Evolutionary conservation across 2,113 vertebrate genomes (phyloP).

Genomic region (Upupa epops): DNA sequence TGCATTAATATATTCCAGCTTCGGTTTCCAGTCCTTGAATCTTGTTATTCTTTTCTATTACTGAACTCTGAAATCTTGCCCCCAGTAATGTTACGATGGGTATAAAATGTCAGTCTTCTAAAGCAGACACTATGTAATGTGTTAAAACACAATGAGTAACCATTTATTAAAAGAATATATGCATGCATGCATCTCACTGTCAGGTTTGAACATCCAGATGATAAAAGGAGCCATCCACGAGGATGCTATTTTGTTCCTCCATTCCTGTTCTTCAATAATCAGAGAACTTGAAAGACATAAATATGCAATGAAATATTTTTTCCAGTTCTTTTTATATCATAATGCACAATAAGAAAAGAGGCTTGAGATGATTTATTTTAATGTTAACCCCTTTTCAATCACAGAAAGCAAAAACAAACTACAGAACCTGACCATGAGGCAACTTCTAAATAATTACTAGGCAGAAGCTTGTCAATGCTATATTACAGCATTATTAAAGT

Average conservation of each 20-base stretch:
- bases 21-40: neutral
- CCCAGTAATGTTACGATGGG: neutral
- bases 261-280: slow-evolving; percentile 32
- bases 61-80: neutral
- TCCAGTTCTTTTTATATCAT: slow-evolving; percentile 21
- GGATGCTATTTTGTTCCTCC: neutral
- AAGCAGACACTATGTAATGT: slow-evolving; percentile 21
- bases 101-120: neutral
- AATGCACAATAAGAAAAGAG: neutral
- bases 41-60: neutral
- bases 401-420: neutral
- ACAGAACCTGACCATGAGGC: slow-evolving; percentile 13
- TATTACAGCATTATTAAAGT: slow-evolving; percentile 46
- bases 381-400: neutral
- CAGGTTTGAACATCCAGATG: slow-evolving; percentile 8
- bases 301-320: slow-evolving; percentile 24
- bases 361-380: slow-evolving; percentile 13
- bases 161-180: neutral
- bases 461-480: neutral
- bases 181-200: neutral
- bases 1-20: neutral
- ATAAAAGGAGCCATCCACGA: slow-evolving; percentile 38
- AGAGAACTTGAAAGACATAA: slow-evolving; percentile 40
- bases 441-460: slow-evolving; percentile 46
- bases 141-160: neutral